A percentile compares a stretch with the other conserved stretches of the same genome.
These are phyloP conservation scores for Passer domesticus DNA, from an alignment of 2,113 vertebrate species.

Conservation along the genomic window DNA sequence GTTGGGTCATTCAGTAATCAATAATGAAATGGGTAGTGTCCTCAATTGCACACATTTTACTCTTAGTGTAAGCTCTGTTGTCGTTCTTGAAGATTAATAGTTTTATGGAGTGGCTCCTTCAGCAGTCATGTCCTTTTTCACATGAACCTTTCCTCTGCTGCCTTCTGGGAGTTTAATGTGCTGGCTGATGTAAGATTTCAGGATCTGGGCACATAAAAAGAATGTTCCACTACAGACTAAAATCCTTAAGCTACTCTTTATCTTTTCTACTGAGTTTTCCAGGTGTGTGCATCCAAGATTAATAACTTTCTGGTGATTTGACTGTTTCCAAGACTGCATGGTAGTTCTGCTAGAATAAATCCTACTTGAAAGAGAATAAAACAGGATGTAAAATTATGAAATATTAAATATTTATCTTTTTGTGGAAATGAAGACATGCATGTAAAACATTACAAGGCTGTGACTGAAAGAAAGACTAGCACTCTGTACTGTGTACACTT, in stretches of 20 bases:
- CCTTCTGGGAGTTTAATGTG: conserved; percentile 50
- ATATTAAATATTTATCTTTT: neutral
- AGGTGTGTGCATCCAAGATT: conserved; percentile 63
- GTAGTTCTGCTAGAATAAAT: neutral
- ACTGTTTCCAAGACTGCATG: neutral
- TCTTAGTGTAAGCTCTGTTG: conserved; percentile 32
- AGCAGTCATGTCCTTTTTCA: conserved; percentile 50
- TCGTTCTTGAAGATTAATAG: conserved; percentile 62
- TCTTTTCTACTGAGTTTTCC: conserved; percentile 79
- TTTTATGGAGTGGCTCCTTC: conserved; percentile 42
- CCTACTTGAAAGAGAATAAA: neutral
- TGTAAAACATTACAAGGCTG: neutral
- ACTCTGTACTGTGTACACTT: neutral
- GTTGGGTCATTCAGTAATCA: conserved; percentile 73
- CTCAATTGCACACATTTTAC: conserved; percentile 54
- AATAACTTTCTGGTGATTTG: conserved; percentile 75
- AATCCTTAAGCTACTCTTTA: conserved; percentile 79
- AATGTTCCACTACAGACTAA: conserved; percentile 66
- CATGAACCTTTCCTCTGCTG: conserved; percentile 44
- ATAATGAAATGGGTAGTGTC: conserved; percentile 72
- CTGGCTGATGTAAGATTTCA: conserved; percentile 32
- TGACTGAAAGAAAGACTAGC: neutral
- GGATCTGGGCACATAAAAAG: conserved; percentile 70
- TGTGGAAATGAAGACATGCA: neutral
- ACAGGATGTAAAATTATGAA: neutral